Evolutionary conservation across 1,140 invertebrate genomes (phyloP), one percentile per base, ranked within the genome.

Genomic region (Drosophila carrolli): DNA sequence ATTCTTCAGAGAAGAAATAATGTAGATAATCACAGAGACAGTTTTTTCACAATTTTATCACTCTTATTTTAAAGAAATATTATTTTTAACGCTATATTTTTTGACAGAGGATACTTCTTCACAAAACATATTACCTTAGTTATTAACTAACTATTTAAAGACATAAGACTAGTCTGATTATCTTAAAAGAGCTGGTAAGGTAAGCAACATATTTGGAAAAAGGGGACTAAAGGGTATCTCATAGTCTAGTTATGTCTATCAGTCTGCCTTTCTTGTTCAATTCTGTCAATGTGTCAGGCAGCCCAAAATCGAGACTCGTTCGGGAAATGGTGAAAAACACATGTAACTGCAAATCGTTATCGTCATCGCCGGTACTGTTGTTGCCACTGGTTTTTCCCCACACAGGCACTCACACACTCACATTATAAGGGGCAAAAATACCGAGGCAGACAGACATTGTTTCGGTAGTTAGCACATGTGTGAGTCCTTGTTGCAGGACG

Each of bases 251-350:
- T 4, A 1, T 2, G 27, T 9, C 3, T 2, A 16, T 23, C 14
- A 43, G 32, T 38, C 19, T 13, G 44, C 16, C 38, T 32, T 16
- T 54, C 47, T 38, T 41, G 60, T 74, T 56, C 68, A 40, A 38
- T 58, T 58, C 75, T 86, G 83, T 89, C 83, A 84, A 89, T 88
- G 75, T 88, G 84, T 89, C 83, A 80, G 61, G n/a, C 72, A 50
- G 84, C 38, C 75, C 61, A 71, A 89, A 79, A 79, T 70, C 63
- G 72, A 63, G 74, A 71, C 60, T 71, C 66, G 81, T 85, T 56
- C 66, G 67, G 58, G 57, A 56, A 74, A 65, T 65, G 78, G 65
- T 88, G 70, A 56, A 78, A 73, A 80, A 79, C 84, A 83, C 71
- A 86, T 86, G 83, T 89, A 66, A 73, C 79, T 56, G 68, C 55